Evolutionary conservation across 2,113 vertebrate genomes (phyloP), one percentile per base, ranked within the genome.

Genomic region (Pipa parva): DNA sequence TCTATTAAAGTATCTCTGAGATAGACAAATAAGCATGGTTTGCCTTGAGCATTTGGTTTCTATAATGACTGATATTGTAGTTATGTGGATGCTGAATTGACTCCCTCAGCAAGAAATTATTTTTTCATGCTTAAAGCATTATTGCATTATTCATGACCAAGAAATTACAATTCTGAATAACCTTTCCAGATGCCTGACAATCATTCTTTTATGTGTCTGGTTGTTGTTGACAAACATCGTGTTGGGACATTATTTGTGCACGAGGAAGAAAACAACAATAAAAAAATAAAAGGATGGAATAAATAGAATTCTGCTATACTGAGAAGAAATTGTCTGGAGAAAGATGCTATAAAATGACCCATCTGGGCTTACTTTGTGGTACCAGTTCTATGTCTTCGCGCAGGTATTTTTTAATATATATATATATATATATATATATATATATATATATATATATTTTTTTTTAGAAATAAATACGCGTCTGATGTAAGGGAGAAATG

Each of bases 181-280:
- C 39, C n/a, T 61, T 60, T 70, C 66, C 66, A 70, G 66, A 70
- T 60, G 66, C 66, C 22, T 69, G 33, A 52, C 49, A 59, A 59
- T 48, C 28, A 56, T 8, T 26, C 46, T 68, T 59, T 36, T 60
- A 28, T 33, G 52, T 39, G 65, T 60, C 51, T 59, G 33, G 45
- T 39, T 45, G 18, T 24, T 52, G 66, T 70, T 70, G 60, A 61
- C 66, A 61, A 70, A 70, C 65, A 70, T 48, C 33, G 29, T 42
- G 39, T 54, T 52, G 42, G 57, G 49, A 31, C 39, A 61, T 15
- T 49, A 50, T 49, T 10, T 59, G 50, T 21, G 33, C 8, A 45
- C n/a, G n/a, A n/a, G n/a, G n/a, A 39, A 36, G 42, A 58, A 46
- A 58, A 39, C n/a, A 49, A 20, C 5, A 50, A 25, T 50, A 31